Base-by-base conservation (phyloP, 2,888 invertebrate species). In the Anagyrus pseudococci region DNA sequence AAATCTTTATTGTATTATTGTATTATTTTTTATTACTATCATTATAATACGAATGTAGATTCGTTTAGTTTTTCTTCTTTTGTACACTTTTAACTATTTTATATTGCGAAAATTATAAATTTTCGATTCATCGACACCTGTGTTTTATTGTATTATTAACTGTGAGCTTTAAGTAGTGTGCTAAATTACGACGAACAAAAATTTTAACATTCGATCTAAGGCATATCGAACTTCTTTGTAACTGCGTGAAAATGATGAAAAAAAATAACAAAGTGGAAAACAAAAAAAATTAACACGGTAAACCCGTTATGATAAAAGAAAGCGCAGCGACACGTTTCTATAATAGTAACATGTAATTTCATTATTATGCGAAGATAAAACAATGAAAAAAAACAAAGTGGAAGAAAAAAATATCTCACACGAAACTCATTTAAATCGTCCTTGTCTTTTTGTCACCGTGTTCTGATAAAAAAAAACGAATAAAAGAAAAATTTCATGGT, bases 371-470 rank as follows among this genome's bases (percentile, higher is more conserved):
- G 25, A 37, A n/a, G n/a, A n/a, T n/a, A n/a, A 43, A 54, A 43
- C 25, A 25, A 44, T 44, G 47, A 43, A 25, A 26, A 22, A 55
- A 56, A 54, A 49, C 6, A 6, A 15, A 41, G 15, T 1, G 29
- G 4, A 52, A 43, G 26, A 50, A 40, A 13, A 46, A 33, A 48
- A 29, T 56, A 52, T 41, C 54, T 54, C 54, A 63, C 33, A 37
- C 58, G n/a, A 65, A 65, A 58, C 49, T 54, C 50, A 53, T 64
- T 59, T 57, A 65, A 66, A 50, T 62, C 52, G 58, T 52, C 56
- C 56, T 64, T 66, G 62, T 62, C 62, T 58, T 62, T 62, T 66
- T 66, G 61, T 66, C 59, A 63, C 58, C 48, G 58, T 66, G 46
- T 66, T 63, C 62, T 50, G 66, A 57, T 58, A 67, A 66, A 62